These are phyloP conservation scores for Myioborus miniatus DNA, from an alignment of 2,797 vertebrate genomes.

Conservation along the genomic window DNA sequence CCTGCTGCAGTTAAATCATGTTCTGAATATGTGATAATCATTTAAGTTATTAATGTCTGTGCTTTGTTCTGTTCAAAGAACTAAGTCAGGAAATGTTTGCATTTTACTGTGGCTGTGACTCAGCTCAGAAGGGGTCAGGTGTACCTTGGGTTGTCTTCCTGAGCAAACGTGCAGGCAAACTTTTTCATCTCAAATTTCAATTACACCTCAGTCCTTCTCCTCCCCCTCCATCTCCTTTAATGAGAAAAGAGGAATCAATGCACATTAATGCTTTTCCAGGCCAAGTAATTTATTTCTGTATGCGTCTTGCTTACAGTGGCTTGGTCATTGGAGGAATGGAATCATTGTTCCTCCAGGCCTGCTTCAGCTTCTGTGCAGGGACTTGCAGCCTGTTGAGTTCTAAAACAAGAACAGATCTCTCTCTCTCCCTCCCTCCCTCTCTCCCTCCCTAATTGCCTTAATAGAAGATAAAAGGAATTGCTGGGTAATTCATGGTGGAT, in stretches of 20 bases:
- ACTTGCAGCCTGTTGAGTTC: not conserved
- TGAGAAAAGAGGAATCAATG: not conserved
- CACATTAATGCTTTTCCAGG: not conserved
- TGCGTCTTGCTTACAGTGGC: not conserved
- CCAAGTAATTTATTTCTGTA: not conserved
- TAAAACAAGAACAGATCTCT: not conserved
- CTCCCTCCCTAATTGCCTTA: not conserved
- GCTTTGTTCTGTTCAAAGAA: not conserved
- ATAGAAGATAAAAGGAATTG: not conserved
- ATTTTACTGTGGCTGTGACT: not conserved
- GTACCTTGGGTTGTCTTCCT: not conserved
- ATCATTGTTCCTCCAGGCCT: not conserved
- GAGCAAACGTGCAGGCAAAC: not conserved
- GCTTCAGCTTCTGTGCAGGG: not conserved
- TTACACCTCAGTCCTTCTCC: not conserved
- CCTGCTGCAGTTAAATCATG: not conserved
- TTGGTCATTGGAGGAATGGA: not conserved
- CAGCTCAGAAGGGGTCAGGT: not conserved
- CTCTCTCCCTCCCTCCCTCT: not conserved
- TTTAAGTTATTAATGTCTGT: not conserved
- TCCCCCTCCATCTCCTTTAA: not conserved
- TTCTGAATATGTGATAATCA: not conserved
- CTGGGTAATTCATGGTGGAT: not conserved
- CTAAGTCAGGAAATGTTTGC: not conserved
- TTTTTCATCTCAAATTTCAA: not conserved